phyloP scores from a whole-genome alignment of 2,797 vertebrate species.

The Gymnoscopelus microlampas region DNA sequence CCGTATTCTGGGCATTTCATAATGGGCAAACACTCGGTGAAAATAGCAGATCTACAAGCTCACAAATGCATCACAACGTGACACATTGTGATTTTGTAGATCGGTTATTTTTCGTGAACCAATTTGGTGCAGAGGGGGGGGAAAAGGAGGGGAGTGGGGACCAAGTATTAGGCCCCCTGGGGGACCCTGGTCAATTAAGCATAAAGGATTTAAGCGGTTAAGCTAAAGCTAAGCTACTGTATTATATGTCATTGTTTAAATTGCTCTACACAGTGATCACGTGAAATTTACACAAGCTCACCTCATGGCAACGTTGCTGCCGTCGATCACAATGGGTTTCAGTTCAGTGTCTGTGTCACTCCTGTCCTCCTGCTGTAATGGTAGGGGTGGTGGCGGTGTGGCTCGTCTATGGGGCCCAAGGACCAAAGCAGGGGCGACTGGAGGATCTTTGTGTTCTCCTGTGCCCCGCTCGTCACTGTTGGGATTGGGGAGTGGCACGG shows the following conservation, averaged over 20 bases:
- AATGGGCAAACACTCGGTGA: no score
- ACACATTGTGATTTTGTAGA: no score
- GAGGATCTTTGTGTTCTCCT: conserved; percentile 69
- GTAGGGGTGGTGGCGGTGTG: conserved; percentile 2
- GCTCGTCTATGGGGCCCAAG: conserved; percentile 25
- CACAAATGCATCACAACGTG: no score
- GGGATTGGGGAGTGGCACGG: conserved; percentile 35
- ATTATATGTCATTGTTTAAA: not conserved
- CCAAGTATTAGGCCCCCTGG: no score
- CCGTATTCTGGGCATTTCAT: no score
- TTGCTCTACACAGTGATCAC: not conserved
- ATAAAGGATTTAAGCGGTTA: no score
- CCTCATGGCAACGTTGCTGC: conserved; percentile 99
- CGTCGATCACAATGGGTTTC: conserved; percentile 92
- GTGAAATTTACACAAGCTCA: conserved; percentile 52
- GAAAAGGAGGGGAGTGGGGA: no score
- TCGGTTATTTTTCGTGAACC: no score
- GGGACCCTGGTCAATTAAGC: no score
- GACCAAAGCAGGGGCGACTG: conserved; percentile 66
- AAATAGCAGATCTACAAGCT: no score
- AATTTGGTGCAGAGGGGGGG: no score
- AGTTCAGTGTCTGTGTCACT: conserved; percentile 76
- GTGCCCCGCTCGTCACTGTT: conserved; percentile 58
- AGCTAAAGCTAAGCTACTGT: no score
- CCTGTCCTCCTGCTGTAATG: conserved; percentile 35